These are phyloP conservation scores for Melanerpes formicivorus DNA, from an alignment of 2,113 vertebrate genomes.

Conservation along the genomic window DNA sequence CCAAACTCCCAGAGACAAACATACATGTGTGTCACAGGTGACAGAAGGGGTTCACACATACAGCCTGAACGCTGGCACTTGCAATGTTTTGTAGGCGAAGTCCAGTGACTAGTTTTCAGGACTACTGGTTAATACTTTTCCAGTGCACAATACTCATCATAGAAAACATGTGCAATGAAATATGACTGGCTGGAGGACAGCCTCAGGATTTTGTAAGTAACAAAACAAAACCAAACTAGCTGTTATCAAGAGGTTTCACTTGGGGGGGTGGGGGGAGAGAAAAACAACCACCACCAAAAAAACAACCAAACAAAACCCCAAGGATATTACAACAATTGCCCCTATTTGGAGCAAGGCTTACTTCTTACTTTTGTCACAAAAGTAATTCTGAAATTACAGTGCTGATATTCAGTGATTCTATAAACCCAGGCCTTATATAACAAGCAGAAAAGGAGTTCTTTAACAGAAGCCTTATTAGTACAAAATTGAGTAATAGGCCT, in stretches of 20 bases:
- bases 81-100: not conserved
- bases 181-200: not conserved
- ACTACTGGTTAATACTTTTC: not conserved
- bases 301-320: not conserved
- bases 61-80: not conserved
- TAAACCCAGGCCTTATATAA: slow-evolving; percentile 49
- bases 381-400: slow-evolving; percentile 52
- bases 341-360: slow-evolving; percentile 16
- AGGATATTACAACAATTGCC: slow-evolving; percentile 17
- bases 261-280: not conserved
- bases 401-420: slow-evolving; percentile 30
- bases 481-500: slow-evolving; percentile 36
- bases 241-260: not conserved
- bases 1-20: not conserved
- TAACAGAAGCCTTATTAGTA: slow-evolving; percentile 56
- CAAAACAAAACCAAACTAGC: not conserved
- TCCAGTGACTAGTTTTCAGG: not conserved
- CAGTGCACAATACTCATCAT: not conserved
- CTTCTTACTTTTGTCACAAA: slow-evolving; percentile 39
- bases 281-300: not conserved
- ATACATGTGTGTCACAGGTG: not conserved
- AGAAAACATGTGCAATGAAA: not conserved
- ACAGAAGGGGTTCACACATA: not conserved
- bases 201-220: not conserved
- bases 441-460: slow-evolving; percentile 57